phyloP scores from a whole-genome alignment of 1,140 invertebrate genomes.

The Maniola jurtina region DNA sequence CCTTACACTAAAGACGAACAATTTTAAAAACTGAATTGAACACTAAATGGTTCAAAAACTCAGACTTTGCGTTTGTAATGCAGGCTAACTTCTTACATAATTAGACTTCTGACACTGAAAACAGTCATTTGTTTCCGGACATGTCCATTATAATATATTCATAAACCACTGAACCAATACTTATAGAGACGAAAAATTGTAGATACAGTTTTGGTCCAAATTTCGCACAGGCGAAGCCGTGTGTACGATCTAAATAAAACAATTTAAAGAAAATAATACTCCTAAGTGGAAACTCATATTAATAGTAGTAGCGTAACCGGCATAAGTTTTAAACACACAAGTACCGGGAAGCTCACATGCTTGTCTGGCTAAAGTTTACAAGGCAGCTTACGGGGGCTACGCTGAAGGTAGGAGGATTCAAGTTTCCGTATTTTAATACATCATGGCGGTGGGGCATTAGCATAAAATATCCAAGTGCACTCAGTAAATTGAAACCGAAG shows the following conservation, averaged over 20 bases:
- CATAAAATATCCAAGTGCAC: conserved; percentile 58
- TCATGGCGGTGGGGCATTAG: conserved; percentile 40
- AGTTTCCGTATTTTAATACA: conserved; percentile 30
- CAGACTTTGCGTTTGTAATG: no score
- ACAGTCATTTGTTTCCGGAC: no score
- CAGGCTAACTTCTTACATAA: no score
- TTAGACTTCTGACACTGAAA: no score
- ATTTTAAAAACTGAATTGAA: no score
- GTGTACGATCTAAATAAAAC: background rate
- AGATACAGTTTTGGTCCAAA: no score
- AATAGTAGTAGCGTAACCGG: background rate
- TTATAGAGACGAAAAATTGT: no score
- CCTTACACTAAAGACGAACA: no score
- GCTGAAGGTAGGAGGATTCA: conserved; percentile 17
- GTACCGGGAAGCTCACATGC: conserved; percentile 6
- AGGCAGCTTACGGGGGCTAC: conserved; percentile 3
- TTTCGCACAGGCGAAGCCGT: background rate
- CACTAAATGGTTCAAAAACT: no score
- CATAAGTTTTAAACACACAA: conserved; percentile 7
- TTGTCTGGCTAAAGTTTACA: conserved; percentile 16
- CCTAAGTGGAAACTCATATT: background rate
- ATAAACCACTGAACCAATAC: no score
- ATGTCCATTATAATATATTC: no score
- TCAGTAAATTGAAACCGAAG: conserved; percentile 42
- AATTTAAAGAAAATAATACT: background rate